Percentiles rank a stretch among this genome's conserved stretches.
Evolutionary conservation across 1,140 invertebrate species (phyloP).

Genomic region (Nasonia longicornis): DNA sequence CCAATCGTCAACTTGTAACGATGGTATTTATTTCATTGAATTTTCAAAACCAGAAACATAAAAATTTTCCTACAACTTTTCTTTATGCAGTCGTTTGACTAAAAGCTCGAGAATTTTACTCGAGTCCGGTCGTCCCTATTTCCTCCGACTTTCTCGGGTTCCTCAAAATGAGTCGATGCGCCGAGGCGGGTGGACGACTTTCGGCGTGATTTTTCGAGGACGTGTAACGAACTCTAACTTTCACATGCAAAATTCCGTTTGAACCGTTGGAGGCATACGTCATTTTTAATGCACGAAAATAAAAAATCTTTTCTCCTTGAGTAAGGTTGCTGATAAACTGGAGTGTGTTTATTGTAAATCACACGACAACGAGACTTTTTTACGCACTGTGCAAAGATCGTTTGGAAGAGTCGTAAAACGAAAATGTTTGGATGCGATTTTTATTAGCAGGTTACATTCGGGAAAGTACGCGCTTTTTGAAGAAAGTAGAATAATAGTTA

Average conservation of each 20-base stretch:
- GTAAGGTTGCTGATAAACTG: background rate
- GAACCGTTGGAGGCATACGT: background rate
- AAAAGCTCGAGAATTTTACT: background rate
- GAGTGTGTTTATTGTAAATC: background rate
- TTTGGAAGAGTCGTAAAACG: too few relatives aligned
- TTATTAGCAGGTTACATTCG: too few relatives aligned
- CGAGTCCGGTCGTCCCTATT: background rate
- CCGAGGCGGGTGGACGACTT: constrained; percentile 6
- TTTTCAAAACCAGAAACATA: too few relatives aligned
- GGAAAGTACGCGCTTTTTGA: too few relatives aligned
- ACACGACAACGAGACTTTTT: too few relatives aligned
- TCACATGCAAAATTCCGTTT: background rate
- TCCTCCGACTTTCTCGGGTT: background rate
- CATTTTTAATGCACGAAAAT: background rate
- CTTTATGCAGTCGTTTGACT: background rate
- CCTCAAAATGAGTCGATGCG: background rate
- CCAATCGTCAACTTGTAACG: too few relatives aligned
- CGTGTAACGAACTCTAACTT: constrained; percentile 19
- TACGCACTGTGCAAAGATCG: too few relatives aligned
- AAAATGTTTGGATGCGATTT: too few relatives aligned
- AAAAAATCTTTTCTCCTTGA: background rate
- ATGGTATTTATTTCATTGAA: too few relatives aligned
- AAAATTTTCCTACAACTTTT: background rate
- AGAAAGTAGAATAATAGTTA: too few relatives aligned
- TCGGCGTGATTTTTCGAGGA: background rate